Conservation (phyloP, 2,113 vertebrate species). For the Vireo altiloquus region DNA sequence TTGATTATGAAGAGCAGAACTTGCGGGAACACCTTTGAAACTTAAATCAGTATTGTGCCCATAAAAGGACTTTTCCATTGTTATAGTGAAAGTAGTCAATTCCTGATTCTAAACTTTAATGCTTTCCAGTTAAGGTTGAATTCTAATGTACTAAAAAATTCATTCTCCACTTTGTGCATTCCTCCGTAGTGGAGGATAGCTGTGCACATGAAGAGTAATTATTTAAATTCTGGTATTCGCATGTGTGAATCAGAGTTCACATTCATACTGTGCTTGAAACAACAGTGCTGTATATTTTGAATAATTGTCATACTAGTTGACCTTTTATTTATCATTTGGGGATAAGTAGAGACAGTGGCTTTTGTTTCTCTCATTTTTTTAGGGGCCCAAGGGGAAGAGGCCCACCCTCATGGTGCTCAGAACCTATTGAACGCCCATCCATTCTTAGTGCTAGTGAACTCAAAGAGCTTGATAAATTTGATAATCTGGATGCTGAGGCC, state of each 20-base stretch:
- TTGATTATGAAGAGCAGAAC: neutral
- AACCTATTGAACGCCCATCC: constrained; percentile 88
- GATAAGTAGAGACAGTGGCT: neutral
- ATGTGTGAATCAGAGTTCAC: neutral
- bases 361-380: neutral
- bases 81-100: neutral
- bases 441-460: constrained; percentile 94
- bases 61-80: neutral
- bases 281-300: neutral
- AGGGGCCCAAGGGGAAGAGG: constrained; percentile 82
- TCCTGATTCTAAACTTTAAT: neutral
- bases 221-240: accelerated
- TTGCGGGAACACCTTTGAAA: neutral
- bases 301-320: neutral
- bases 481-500: constrained; percentile 93
- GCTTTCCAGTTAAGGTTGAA: neutral
- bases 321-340: neutral
- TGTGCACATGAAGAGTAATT: neutral
- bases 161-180: neutral
- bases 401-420: constrained; percentile 84
- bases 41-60: neutral
- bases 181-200: neutral
- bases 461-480: constrained; percentile 94
- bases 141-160: neutral
- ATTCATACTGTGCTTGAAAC: neutral